Evolutionary conservation across 2,888 invertebrate species (phyloP), one percentile per base, ranked within the genome.

Genomic region (Tenthredo livida): DNA sequence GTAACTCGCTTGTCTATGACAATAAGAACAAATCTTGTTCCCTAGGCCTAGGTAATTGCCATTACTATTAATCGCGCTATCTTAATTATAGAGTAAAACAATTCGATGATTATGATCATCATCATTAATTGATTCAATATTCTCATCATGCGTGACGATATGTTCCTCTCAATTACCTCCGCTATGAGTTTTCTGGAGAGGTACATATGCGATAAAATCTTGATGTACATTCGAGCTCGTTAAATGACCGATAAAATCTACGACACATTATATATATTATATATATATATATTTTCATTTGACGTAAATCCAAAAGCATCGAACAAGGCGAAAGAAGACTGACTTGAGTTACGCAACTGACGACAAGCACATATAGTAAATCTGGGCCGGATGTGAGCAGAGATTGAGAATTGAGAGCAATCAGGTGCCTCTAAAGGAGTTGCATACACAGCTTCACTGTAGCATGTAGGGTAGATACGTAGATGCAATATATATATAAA

Each of bases 371-470:
- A 73, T n/a, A 21, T n/a, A 21, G 72, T 43, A 47, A 15, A 77
- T 77, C 29, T 54, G 50, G 54, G 43, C 77, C 77, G 77, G 77
- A 77, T 77, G 54, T 50, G 29, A 77, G 40, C 29, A 47, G 50
- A 77, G 77, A 77, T 77, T 77, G 77, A 77, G 77, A 77, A 77
- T 77, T 77, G 50, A 77, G 77, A 77, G 21, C 50, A 77, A 77
- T 77, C 47, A 25, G 77, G 54, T 47, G 15, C 33, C 77, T 33
- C 77, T 54, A 40, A 50, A 77, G 77, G 50, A 50, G 43, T 21
- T 40, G 73, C n/a, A 50, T 50, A 21, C 50, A 73, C 37, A 73
- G 29, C 33, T 67, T 12, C 10, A 21, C 25, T 43, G 1, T 33
- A 7, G 7, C 40, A 21, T 17, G 43, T 73, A 37, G n/a, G 9